Percentiles rank a stretch among this genome's conserved stretches.
Conservation (phyloP, 2,888 invertebrate genomes). For the Xylota sylvarum region DNA sequence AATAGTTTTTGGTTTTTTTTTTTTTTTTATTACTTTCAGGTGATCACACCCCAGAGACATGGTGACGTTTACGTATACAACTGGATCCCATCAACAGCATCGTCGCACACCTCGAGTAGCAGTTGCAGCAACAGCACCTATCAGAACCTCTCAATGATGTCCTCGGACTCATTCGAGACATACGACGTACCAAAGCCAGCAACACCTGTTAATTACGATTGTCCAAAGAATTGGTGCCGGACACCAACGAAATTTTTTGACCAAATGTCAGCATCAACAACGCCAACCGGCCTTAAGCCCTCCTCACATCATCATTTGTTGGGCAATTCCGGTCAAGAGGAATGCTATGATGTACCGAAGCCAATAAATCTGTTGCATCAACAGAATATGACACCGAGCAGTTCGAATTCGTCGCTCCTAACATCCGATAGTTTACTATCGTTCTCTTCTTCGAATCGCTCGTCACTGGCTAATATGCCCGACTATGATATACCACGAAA, state of each 20-base stretch:
- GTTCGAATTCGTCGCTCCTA: slow-evolving; percentile 88
- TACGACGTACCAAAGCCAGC: slow-evolving; percentile 88
- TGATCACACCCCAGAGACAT: slow-evolving; percentile 89
- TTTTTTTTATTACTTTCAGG: slow-evolving; percentile 85
- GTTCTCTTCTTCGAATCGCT: slow-evolving; percentile 86
- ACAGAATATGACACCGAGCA: slow-evolving; percentile 88
- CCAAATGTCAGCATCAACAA: slow-evolving; percentile 84
- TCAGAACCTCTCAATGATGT: slow-evolving; percentile 83
- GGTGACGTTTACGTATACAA: slow-evolving; percentile 91
- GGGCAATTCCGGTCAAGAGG: slow-evolving; percentile 83
- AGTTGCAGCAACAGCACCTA: slow-evolving; percentile 78
- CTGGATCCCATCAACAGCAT: slow-evolving; percentile 85
- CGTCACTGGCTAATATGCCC: slow-evolving; percentile 87
- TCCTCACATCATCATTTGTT: slow-evolving; percentile 74
- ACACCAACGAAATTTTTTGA: slow-evolving; percentile 80
- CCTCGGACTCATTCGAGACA: slow-evolving; percentile 81
- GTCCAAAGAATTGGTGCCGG: slow-evolving; percentile 85
- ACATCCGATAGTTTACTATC: slow-evolving; percentile 87
- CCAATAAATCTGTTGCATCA: slow-evolving; percentile 85
- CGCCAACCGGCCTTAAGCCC: slow-evolving; percentile 82
- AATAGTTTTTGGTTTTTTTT: too few relatives aligned
- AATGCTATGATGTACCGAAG: slow-evolving; percentile 89
- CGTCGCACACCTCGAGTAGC: slow-evolving; percentile 75
- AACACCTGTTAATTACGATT: slow-evolving; percentile 86
- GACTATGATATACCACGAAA: slow-evolving; percentile 90